Evolutionary conservation across 2,888 invertebrate genomes (phyloP), one percentile per base, ranked within the genome.

Genomic region (Diadegma fenestrale): DNA sequence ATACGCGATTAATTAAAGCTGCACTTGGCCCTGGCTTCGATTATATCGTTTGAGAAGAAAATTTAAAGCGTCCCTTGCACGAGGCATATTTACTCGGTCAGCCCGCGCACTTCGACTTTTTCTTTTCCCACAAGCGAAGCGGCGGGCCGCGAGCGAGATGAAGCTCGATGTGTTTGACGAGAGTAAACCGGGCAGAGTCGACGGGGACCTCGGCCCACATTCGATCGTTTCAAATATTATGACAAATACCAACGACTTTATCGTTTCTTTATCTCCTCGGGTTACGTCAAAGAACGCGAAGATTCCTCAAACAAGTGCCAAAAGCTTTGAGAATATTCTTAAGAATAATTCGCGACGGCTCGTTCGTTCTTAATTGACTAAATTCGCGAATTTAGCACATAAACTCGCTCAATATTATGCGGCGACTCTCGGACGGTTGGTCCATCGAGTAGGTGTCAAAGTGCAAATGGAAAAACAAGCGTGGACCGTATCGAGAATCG

Each of bases 31-130:
- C 26, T 41, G 45, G 48, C 37, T 37, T 37, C 1, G 86, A 72
- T 83, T 83, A 90, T n/a, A n/a, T n/a, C n/a, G 90, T 91, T 91
- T 91, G 90, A 87, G 85, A 71, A 83, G 76, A 87, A 88, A 88
- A 87, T 87, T 85, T 87, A 84, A 88, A 88, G 64, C 77, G 75
- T 85, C 71, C 37, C 41, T 66, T 41, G 22, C 86, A 80, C 76
- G 80, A 87, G 84, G 64, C 71, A 82, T 77, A 82, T 82, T 82
- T 77, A 77, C 54, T 37, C 41, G 14, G 8, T 51, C 41, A 33
- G 22, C 37, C 37, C 5, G 48, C 64, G 30, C n/a, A 51, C 48
- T 71, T n/a, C 33, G 51, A 30, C 19, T 43, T 33, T 71, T 58
- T 69, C 33, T 33, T 14, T 7, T 63, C 33, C 19, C n/a, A 22